A percentile compares a stretch with the other conserved stretches of the same genome.
Evolutionary conservation across 2,888 invertebrate genomes (phyloP).

Genomic region (Netelia fuscicornis): DNA sequence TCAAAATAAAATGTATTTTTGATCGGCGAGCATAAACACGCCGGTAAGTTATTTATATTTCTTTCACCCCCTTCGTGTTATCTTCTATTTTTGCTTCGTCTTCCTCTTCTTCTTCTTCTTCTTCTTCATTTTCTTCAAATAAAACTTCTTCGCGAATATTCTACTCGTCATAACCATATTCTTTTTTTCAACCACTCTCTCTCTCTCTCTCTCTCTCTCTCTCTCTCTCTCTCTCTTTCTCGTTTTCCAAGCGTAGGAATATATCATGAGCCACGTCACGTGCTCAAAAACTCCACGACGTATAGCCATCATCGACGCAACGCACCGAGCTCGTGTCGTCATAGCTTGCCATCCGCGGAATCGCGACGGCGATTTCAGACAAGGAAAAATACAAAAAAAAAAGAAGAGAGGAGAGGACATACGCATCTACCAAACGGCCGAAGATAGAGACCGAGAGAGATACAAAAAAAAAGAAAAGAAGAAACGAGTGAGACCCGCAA

Average conservation of each 20-base stretch:
- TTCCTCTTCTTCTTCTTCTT: slow-evolving; percentile 10
- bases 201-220: slow-evolving; percentile 24
- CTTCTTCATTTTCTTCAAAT: background rate
- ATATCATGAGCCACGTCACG: slow-evolving; percentile 52
- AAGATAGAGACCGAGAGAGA: slow-evolving; percentile 42
- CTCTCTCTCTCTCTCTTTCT: slow-evolving; percentile 14
- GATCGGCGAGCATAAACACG: background rate
- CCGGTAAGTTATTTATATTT: slow-evolving; percentile 31
- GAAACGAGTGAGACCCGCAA: slow-evolving; percentile 33
- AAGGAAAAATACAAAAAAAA: slow-evolving; percentile 50
- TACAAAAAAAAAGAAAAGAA: slow-evolving; percentile 24
- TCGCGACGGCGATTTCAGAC: slow-evolving; percentile 49
- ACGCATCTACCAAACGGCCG: slow-evolving; percentile 44
- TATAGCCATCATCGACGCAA: slow-evolving; percentile 61
- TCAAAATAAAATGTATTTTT: background rate
- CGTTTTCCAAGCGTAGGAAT: background rate
- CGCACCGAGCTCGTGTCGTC: slow-evolving; percentile 62
- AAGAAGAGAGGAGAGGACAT: slow-evolving; percentile 15
- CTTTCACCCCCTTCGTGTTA: slow-evolving; percentile 6
- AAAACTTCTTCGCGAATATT: slow-evolving; percentile 32
- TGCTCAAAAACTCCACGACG: slow-evolving; percentile 35
- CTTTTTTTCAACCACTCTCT: background rate
- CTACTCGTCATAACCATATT: slow-evolving; percentile 26
- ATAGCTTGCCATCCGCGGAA: slow-evolving; percentile 63
- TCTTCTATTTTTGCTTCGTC: background rate